These are phyloP conservation scores for Saxidomus purpurata DNA, from an alignment of 1,140 invertebrate species.

Conservation along the genomic window DNA sequence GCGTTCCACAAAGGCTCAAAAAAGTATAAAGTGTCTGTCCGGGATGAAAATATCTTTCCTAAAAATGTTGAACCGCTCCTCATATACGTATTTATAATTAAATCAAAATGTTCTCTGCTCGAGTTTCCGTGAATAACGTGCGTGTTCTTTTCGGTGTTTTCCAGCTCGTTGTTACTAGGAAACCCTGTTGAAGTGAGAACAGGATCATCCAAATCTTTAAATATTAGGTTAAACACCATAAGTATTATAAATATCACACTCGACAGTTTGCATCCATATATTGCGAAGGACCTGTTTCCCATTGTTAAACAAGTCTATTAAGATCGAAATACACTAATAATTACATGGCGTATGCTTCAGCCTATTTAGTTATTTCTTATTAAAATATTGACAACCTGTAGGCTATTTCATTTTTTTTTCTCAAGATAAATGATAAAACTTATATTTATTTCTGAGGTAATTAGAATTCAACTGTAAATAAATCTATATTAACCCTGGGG, in stretches of 20 bases:
- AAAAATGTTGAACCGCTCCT: conserved; percentile 1
- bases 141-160: background rate
- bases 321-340: background rate
- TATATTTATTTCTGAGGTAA: too few relatives aligned
- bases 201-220: background rate
- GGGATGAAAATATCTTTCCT: background rate
- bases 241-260: background rate
- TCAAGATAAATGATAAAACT: too few relatives aligned
- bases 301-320: background rate
- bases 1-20: conserved; percentile 6
- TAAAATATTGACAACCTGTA: too few relatives aligned
- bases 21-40: background rate
- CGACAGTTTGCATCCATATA: background rate
- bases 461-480: too few relatives aligned
- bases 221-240: background rate
- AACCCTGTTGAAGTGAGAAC: background rate
- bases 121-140: background rate
- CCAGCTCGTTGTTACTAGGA: background rate
- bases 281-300: background rate
- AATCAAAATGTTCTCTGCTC: background rate
- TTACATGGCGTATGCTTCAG: too few relatives aligned
- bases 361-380: too few relatives aligned
- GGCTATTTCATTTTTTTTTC: too few relatives aligned
- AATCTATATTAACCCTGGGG: too few relatives aligned
- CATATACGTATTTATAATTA: conserved; percentile 35